Evolutionary conservation across 1,140 invertebrate genomes (phyloP), one percentile per base, ranked within the genome.

Genomic region (Drosophila malerkotliana): DNA sequence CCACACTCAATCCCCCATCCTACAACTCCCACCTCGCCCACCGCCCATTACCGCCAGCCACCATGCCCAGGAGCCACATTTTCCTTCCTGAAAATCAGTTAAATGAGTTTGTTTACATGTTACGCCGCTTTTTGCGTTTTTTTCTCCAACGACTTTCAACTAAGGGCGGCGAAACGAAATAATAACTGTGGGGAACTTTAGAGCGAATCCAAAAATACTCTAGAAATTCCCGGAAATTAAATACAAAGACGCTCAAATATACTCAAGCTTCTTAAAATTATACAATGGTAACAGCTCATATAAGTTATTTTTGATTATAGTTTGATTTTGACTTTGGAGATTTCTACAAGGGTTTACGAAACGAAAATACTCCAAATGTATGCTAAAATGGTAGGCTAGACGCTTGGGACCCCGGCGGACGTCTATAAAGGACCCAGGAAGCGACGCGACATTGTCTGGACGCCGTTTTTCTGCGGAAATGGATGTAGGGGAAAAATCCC

Each of bases 91-190:
- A 79, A 87, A 88, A 88, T 88, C 83, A 88, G 83, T 88, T 88
- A 88, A 88, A 88, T 88, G 79, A 88, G 83, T 88, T 88, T 88
- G 83, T 88, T 88, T 88, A 83, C 83, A 88, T 83, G 75, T 81
- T 77, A 77, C 71, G 71, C 62, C 47, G 67, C 45, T 76, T 59
- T 53, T 62, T 41, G 37, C 52, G 49, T 48, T 52, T 39, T 72
- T 51, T 51, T 39, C 24, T 55, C 32, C 30, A 55, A 39, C 63
- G 66, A 55, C 39, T 67, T 67, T 67, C n/a, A 14, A 45, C 61
- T 24, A 55, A 57, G 64, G 64, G 66, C 63, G 66, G 64, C 24
- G 53, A 69, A 69, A 68, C 51, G 63, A 18, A 69, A 69, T 69
- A 57, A 69, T 63, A 64, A 44, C 37, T 44, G 44, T 24, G 9